Conservation (phyloP, 1,140 invertebrate species). For the Drosophila asahinai region DNA sequence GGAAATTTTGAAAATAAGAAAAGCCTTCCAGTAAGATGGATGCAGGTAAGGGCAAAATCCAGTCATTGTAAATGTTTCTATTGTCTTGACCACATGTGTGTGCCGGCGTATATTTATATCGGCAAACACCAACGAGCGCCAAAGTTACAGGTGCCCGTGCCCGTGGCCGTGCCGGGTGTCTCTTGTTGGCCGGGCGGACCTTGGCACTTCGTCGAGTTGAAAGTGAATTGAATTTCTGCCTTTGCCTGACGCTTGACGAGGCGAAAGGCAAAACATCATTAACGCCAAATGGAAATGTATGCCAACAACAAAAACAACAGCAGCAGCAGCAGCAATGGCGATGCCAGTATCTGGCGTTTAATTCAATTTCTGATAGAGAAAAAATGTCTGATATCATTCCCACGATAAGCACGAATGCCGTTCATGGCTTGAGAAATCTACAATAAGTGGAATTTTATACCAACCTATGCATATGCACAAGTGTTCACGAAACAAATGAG, state of each 20-base stretch:
- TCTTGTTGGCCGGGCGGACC: slow-evolving; percentile 8
- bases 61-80: background rate
- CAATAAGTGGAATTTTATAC: slow-evolving; percentile 2
- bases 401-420: slow-evolving; percentile 38
- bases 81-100: background rate
- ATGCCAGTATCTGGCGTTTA: slow-evolving; percentile 31
- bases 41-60: background rate
- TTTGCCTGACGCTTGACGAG: slow-evolving; percentile 51
- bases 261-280: slow-evolving; percentile 51
- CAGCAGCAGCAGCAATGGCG: slow-evolving; percentile 5
- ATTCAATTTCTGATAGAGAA: slow-evolving; percentile 59
- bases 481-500: background rate
- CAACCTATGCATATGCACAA: background rate
- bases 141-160: slow-evolving; percentile 39
- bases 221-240: slow-evolving; percentile 75
- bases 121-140: slow-evolving; percentile 35
- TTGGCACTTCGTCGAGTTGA: slow-evolving; percentile 61
- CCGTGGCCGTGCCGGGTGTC: too few relatives aligned
- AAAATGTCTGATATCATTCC: slow-evolving; percentile 54
- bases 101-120: slow-evolving; percentile 6
- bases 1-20: background rate
- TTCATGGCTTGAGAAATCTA: slow-evolving; percentile 6
- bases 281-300: slow-evolving; percentile 19
- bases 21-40: too few relatives aligned
- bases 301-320: slow-evolving; percentile 35